Evolutionary conservation across 2,888 invertebrate species (phyloP), one percentile per base, ranked within the genome.

Genomic region (Melitaea athalia): DNA sequence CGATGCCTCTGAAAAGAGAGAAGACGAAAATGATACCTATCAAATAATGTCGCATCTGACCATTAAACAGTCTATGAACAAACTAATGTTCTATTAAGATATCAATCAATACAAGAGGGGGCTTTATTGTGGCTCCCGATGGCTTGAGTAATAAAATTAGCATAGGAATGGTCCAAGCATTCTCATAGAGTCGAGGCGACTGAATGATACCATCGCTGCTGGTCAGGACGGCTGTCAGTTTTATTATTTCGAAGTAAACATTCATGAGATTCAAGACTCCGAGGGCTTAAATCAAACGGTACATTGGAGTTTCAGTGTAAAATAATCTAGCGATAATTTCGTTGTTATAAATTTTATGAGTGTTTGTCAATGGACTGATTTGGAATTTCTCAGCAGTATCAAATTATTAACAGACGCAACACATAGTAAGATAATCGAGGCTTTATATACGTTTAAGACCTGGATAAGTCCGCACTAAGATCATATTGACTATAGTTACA

Each of bases 1-100:
- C 47, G 6, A 14, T n/a, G 47, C 14, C n/a, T n/a, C n/a, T n/a
- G 53, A 63, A 50, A 33, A 47, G 53, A 66, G 55, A 11, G 43
- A 65, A 52, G 31, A 14, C 8, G 24, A 33, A 55, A 55, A 57
- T 55, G 55, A 57, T 57, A 42, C 57, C 42, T n/a, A 57, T 57
- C 57, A 38, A 57, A 42, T 38, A 57, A 57, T 57, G 57, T 72
- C 50, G 38, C 60, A 63, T 69, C 72, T 68, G 75, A 43, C 73
- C 72, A 76, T 77, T 76, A 76, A 64, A 64, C 59, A 59, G 69
- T 62, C 45, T 55, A 38, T 55, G 60, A 68, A 64, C 55, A 63
- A 69, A 70, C 71, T 78, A 78, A 78, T 80, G 75, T 66, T 77
- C 86, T 83, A 86, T 89, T 86, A 87, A 91, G 90, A 91, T 90